These are phyloP conservation scores for Grantiella picta DNA, from an alignment of 2,113 vertebrate genomes.

Conservation along the genomic window DNA sequence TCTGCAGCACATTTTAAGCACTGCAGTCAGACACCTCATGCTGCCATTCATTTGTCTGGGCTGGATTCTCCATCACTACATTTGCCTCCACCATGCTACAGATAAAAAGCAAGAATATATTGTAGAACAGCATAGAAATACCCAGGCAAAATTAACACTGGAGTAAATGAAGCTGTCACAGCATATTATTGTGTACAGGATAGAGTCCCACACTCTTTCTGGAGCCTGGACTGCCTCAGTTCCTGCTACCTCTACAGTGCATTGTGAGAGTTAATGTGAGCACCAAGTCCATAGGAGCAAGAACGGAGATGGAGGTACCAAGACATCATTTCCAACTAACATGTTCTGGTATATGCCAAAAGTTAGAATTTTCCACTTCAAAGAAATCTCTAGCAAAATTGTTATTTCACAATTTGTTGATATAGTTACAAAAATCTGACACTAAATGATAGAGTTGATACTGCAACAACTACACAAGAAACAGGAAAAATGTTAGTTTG, in stretches of 20 bases:
- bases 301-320: not conserved
- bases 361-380: not conserved
- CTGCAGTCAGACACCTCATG: not conserved
- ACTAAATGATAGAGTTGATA: not conserved
- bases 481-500: not conserved
- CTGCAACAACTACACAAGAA: not conserved
- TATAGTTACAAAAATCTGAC: not conserved
- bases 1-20: not conserved
- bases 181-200: not conserved
- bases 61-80: not conserved
- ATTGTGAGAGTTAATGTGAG: accelerated
- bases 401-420: not conserved
- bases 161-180: not conserved
- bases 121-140: not conserved
- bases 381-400: not conserved
- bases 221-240: not conserved
- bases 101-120: not conserved
- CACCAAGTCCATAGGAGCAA: not conserved
- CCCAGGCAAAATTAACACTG: not conserved
- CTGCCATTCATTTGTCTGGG: not conserved
- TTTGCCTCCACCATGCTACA: not conserved
- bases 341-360: not conserved
- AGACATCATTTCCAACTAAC: not conserved
- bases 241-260: not conserved
- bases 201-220: not conserved